Evolutionary conservation across 2,113 vertebrate species (phyloP), one percentile per base, ranked within the genome.

Genomic region (Microtus richardsoni): DNA sequence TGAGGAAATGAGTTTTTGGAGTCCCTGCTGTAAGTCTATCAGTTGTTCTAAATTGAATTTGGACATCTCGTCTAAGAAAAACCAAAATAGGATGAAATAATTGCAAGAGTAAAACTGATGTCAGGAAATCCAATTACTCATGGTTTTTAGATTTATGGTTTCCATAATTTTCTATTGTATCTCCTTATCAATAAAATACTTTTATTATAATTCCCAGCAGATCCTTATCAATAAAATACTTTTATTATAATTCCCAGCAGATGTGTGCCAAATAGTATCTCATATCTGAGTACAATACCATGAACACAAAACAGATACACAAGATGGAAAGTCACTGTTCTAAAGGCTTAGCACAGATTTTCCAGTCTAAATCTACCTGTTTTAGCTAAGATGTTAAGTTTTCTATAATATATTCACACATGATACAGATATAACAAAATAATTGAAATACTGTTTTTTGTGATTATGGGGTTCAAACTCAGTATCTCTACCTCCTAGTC

Each of bases 361-460:
- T 78, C 9, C 22, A 89, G 68, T 24, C 1, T 13, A 93, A 95
- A 89, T 44, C 22, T 22, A 54, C 44, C 89, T 95, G n/a, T n/a
- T 93, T 83, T 93, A 75, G 75, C 24, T 62, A 91, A 95, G n/a
- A 89, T 93, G 52, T 68, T 77, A 26, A 74, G 79, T 89, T 58
- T 89, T 89, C 33, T 70, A 88, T 52, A 86, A 39, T 33, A 58
- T 52, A 33, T 82, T 66, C 70, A 39, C n/a, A 71, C 41, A 17
- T 82, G 52, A 89, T 26, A 62, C 49, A 85, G 73, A 75, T 17
- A 71, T 49, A 80, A 12, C 36, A 93, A 93, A 91, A 75, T 47
- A 95, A 86, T 30, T 84, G 52, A 80, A 78, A 64, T 52, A 33
- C 39, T 92, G 44, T 70, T 84, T 79, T 58, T 74, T 58, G 70